phyloP scores from a whole-genome alignment of 23 tunicate genomes.

The Diplosoma virens region DNA sequence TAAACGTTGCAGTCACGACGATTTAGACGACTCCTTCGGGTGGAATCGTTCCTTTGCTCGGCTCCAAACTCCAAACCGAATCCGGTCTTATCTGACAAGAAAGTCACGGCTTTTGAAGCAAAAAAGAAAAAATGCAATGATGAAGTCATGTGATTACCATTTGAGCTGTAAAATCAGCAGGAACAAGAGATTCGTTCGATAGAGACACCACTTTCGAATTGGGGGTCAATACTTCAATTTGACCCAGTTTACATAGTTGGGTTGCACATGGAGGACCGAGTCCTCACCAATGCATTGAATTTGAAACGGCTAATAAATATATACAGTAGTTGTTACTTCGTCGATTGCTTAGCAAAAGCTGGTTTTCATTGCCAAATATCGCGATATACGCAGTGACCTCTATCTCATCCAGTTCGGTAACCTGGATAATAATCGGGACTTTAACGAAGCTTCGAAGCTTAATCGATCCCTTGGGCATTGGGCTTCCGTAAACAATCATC shows the following conservation, averaged over 20 bases:
- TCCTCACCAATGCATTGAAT: conserved; percentile 84
- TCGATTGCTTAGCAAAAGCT: conserved; percentile 26
- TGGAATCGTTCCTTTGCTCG: conserved; percentile 67
- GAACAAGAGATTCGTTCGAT: conserved; percentile 84
- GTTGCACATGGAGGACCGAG: conserved; percentile 78
- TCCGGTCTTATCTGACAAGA: conserved; percentile 68
- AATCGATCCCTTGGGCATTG: conserved; percentile 64
- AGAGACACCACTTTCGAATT: conserved; percentile 57
- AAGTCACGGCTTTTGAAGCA: too few relatives aligned
- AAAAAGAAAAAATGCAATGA: too few relatives aligned
- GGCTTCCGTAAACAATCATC: conserved; percentile 51
- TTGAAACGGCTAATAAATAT: conserved; percentile 44
- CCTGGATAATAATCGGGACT: conserved; percentile 76
- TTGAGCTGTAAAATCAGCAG: conserved; percentile 77
- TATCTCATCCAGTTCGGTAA: conserved; percentile 71
- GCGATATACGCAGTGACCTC: conserved; percentile 74
- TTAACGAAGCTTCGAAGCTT: conserved; percentile 64
- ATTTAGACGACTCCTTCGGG: conserved; percentile 45
- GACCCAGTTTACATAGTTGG: conserved; percentile 74
- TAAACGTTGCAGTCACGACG: conserved; percentile 67
- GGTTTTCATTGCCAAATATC: conserved; percentile 66
- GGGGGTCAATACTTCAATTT: conserved; percentile 64
- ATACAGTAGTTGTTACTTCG: too few relatives aligned
- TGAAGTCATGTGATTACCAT: too few relatives aligned
- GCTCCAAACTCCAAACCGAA: conserved; percentile 74